Percentiles rank a stretch among this genome's conserved stretches.
phyloP scores from a whole-genome alignment of 2,113 vertebrate genomes.

The Harpagus bidentatus region DNA sequence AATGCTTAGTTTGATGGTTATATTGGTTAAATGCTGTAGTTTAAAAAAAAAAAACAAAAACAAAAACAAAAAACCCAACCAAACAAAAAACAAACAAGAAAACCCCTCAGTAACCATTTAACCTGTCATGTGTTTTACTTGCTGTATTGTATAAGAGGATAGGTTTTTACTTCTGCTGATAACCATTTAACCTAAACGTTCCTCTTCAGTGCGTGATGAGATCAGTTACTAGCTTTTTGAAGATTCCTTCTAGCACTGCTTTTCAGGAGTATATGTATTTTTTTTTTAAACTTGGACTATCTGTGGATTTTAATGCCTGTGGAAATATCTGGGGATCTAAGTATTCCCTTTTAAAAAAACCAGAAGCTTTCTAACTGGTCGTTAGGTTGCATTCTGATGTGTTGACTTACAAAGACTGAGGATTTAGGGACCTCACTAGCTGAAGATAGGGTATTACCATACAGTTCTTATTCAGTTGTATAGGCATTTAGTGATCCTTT shows the following conservation, averaged over 20 bases:
- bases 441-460: neutral
- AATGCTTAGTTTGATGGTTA: neutral
- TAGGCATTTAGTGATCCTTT: neutral
- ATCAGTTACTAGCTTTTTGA: neutral
- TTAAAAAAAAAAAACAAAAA: too few relatives aligned
- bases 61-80: too few relatives aligned
- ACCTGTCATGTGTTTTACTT: neutral
- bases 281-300: neutral
- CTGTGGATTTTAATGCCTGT: neutral
- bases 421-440: neutral
- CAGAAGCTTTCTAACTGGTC: accelerated
- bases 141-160: too few relatives aligned
- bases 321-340: neutral
- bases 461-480: neutral
- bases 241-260: neutral
- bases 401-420: neutral
- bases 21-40: neutral
- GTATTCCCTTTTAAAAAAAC: neutral
- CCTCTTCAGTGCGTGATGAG: neutral
- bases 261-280: neutral
- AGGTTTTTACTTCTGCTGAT: neutral
- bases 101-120: neutral
- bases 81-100: too few relatives aligned
- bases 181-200: neutral
- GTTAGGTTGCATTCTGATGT: neutral